Base-by-base conservation (phyloP, 2,888 invertebrate genomes). In the Lycophotia porphyrea region DNA sequence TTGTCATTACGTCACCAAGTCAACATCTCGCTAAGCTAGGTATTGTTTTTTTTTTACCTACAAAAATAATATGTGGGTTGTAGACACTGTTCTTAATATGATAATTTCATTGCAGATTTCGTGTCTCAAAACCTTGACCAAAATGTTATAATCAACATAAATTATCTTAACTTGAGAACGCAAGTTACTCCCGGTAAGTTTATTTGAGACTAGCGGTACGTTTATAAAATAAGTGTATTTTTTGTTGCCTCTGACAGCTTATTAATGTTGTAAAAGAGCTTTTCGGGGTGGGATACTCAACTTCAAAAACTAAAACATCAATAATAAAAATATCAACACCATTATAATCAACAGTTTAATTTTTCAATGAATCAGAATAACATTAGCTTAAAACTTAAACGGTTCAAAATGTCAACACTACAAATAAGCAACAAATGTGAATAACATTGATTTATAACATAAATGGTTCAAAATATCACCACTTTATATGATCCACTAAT, bases 71-170 rank as follows among this genome's bases (percentile, higher is more conserved):
- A 42, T 44, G 11, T 9, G 0, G 31, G 8, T n/a, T n/a, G n/a
- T 18, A 44, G 39, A 49, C 47, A 49, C 11, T 27, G 34, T 5
- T 21, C 8, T 2, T 58, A 24, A 70, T 34, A 34, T 13, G 21
- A 2, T 44, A 44, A 31, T 52, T 74, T 84, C 86, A 65, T 94
- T 94, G 65, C 92, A 95, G 95, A 91, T 88, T 94, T 93, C 81
- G 85, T 88, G 49, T 94, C 95, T 31, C 86, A 82, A 36, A 91
- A 92, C 71, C 87, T 96, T 36, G 94, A 94, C 78, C 95, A 96
- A 88, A 90, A 95, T 84, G 96, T 95, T 11, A 90, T 93, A 49
- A 90, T 96, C 65, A 93, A 93, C 73, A 93, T 96, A 21, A 95
- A 95, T 84, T 92, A 91, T 55, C 86, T 95, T 7, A 91, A 94